Evolutionary conservation across 2,888 invertebrate species (phyloP).

Genomic region (Cancer borealis): DNA sequence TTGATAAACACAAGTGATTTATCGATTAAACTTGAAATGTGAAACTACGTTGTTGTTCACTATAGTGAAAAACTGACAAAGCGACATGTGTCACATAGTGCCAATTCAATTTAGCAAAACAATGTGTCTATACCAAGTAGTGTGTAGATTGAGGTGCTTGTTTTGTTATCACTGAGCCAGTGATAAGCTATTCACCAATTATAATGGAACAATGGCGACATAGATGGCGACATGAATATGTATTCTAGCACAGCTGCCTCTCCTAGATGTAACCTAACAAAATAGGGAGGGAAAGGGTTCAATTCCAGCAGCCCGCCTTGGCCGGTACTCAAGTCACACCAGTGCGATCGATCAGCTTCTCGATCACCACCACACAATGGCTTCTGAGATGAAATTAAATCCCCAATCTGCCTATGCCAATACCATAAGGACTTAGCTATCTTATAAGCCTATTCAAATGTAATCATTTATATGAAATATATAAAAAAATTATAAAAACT

Average conservation of each 20-base stretch:
- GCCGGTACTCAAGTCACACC: background rate
- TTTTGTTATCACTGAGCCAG: background rate
- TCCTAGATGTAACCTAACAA: background rate
- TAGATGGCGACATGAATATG: background rate
- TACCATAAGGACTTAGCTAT: background rate
- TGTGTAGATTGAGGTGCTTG: background rate
- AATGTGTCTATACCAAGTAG: background rate
- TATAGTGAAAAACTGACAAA: background rate
- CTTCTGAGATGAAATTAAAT: background rate
- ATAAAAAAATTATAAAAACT: background rate
- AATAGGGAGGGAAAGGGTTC: background rate
- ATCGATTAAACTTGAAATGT: background rate
- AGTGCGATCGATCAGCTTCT: background rate
- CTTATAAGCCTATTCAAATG: background rate
- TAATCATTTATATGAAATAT: background rate
- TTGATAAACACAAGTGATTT: background rate
- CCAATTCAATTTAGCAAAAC: background rate
- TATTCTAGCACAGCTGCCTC: background rate
- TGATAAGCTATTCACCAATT: background rate
- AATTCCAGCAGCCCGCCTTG: background rate
- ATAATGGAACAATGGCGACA: background rate
- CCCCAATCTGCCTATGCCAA: background rate
- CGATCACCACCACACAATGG: slow-evolving; percentile 15
- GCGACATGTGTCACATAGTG: background rate
- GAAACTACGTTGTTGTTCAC: background rate